These are phyloP conservation scores for Drosophila quinaria DNA, from an alignment of 2,888 invertebrate species.

Conservation along the genomic window DNA sequence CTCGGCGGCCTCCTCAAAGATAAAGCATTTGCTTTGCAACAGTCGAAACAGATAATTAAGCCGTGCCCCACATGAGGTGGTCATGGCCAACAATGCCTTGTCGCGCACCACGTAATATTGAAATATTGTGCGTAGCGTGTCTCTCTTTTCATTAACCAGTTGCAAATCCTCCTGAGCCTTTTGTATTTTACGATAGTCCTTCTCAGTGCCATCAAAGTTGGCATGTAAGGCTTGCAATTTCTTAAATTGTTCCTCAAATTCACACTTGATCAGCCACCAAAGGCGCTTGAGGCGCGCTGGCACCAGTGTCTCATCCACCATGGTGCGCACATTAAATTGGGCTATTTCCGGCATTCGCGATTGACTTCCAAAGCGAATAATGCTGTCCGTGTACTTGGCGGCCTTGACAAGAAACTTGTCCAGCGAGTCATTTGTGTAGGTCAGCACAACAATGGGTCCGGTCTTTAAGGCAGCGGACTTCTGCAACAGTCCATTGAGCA, in stretches of 20 bases:
- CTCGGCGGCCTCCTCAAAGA: constrained; percentile 96
- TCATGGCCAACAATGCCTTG: constrained; percentile 90
- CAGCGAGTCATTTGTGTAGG: constrained; percentile 94
- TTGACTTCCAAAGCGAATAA: constrained; percentile 90
- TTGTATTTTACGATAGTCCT: constrained; percentile 72
- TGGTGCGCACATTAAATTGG: constrained; percentile 86
- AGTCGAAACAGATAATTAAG: constrained; percentile 88
- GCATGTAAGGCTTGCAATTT: constrained; percentile 76
- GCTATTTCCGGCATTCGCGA: constrained; percentile 88
- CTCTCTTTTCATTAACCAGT: constrained; percentile 84
- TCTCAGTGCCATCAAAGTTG: constrained; percentile 82
- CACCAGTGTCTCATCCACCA: constrained; percentile 42
- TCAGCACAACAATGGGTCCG: constrained; percentile 90
- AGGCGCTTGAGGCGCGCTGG: constrained; percentile 75
- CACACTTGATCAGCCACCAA: constrained; percentile 75
- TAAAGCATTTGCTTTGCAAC: constrained; percentile 89
- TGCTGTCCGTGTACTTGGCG: constrained; percentile 87
- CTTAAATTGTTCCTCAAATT: constrained; percentile 78
- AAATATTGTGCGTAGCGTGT: constrained; percentile 87
- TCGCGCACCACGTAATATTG: constrained; percentile 87
- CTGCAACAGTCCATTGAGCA: constrained; percentile 89
- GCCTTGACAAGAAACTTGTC: constrained; percentile 94
- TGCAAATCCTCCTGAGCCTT: constrained; percentile 69
- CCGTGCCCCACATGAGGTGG: constrained; percentile 92
- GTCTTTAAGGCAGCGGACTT: constrained; percentile 87